These are phyloP conservation scores for Agonopterix heracliana DNA, from an alignment of 2,888 invertebrate species.

Conservation along the genomic window DNA sequence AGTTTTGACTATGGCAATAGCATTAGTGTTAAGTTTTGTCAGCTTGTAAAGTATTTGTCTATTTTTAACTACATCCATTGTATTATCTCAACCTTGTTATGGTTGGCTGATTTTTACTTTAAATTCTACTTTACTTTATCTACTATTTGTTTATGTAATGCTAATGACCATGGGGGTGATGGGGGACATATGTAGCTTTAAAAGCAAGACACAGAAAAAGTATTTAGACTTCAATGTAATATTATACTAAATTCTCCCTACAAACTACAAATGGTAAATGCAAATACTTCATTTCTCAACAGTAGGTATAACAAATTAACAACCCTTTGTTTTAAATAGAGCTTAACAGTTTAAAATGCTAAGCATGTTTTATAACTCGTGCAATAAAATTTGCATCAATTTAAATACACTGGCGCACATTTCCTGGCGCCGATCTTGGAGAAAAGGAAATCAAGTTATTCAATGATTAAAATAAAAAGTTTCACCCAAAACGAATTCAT, in stretches of 20 bases:
- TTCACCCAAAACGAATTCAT: background rate
- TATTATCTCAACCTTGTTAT: slow-evolving; percentile 18
- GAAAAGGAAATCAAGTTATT: slow-evolving; percentile 2
- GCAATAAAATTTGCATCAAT: slow-evolving; percentile 8
- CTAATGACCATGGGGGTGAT: no score
- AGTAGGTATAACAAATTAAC: background rate
- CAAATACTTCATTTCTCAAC: no score
- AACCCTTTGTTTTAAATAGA: slow-evolving; percentile 5
- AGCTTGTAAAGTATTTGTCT: background rate
- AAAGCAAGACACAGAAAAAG: no score
- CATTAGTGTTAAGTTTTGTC: background rate
- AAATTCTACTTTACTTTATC: no score
- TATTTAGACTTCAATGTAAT: no score
- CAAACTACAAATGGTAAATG: no score
- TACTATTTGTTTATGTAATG: no score
- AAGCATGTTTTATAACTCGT: background rate
- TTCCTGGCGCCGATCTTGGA: slow-evolving; percentile 3
- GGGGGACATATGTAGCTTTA: no score
- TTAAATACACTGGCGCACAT: background rate
- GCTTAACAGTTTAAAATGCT: no score
- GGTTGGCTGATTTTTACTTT: slow-evolving; percentile 15
- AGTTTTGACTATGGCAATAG: background rate
- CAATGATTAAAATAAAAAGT: background rate
- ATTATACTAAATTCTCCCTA: no score
- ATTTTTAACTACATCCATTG: slow-evolving; percentile 4